Base-by-base conservation (phyloP, 2,797 vertebrate species). In the Tiaroga cobitis region DNA sequence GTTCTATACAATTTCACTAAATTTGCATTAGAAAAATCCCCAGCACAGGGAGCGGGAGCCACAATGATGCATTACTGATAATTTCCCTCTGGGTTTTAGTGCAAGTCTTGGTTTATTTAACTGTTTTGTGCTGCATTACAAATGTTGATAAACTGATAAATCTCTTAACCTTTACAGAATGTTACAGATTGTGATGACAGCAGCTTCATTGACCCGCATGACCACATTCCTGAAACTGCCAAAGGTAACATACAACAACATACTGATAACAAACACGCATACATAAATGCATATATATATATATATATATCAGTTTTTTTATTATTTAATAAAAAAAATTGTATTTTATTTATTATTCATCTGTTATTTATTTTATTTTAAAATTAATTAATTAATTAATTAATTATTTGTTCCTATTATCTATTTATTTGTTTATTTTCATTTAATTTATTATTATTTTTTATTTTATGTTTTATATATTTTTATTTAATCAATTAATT, bases 131-230 rank as follows among this genome's bases (percentile, higher is more conserved):
- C 6, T 11, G 29, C 32, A 43, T 46, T 10, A 41, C 24, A 72
- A 29, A n/a, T 68, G 37, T n/a, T 69, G 21, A 84, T 81, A 2
- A 39, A 49, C 75, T 59, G 32, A 67, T 32, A 37, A 29, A 84
- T 85, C 10, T 85, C 88, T 18, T 90, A 8, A 46, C 39, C 65
- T 85, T 88, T 51, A 13, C 88, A 94, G 94, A 91, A 61, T 34
- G 46, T 65, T 16, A 68, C 51, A 65, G 91, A 94, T 43, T 87
- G 65, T 69, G 90, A 91, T 7, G 90, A 93, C 46, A 84, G 82
- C 88, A 86, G 63, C 56, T 73, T 72, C 67, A 82, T 26, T 15
- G 87, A 91, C 82, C 88, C 89, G 0, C 74, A 70, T 84, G 89
- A 74, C 67, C 84, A 72, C 43, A 7, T 85, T 59, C 59, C 87